Evolutionary conservation across 2,888 invertebrate species (phyloP), one percentile per base, ranked within the genome.

Genomic region (Apamea epomidion): DNA sequence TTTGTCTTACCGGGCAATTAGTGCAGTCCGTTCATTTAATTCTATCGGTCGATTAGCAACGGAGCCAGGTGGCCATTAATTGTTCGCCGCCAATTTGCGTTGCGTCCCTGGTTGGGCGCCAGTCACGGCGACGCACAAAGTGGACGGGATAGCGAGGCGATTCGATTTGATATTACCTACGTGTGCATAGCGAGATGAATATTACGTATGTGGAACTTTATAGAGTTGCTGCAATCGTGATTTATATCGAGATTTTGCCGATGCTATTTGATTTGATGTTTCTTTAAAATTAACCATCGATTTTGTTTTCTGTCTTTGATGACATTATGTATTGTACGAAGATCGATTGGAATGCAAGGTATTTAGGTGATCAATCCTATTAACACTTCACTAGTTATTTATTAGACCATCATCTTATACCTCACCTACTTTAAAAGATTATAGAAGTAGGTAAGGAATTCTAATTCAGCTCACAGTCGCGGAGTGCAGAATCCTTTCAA

Each of bases 1-100:
- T 96, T 97, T 97, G 96, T 96, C 97, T 97, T 97, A 95, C 95
- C 92, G 93, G 95, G 93, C 97, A 97, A 97, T 97, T 97, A 97
- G 96, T 96, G 94, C 94, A 94, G 95, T 94, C 96, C 96, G 97
- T 96, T 96, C 96, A 95, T 96, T 97, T 97, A 97, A 97, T 97
- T 96, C 96, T 96, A 96, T 96, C 96, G 96, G 95, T 96, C 97
- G 97, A 97, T 97, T 97, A 97, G 95, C 94, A 94, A 94, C 92
- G 92, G 94, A 93, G 93, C 94, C 94, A 95, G 95, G 94, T 95
- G 94, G 91, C 94, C 95, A 96, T 95, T 96, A 96, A 97, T 96
- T 96, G 96, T 95, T 92, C 91, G 90, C 92, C 92, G 93, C 93
- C 95, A 96, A 96, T 96, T 96, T 96, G 94, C 92, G 93, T 91